A percentile compares a stretch with the other conserved stretches of the same genome.
Conservation (phyloP, 2,797 vertebrate genomes). For the Mormyrus hasselquistii region DNA sequence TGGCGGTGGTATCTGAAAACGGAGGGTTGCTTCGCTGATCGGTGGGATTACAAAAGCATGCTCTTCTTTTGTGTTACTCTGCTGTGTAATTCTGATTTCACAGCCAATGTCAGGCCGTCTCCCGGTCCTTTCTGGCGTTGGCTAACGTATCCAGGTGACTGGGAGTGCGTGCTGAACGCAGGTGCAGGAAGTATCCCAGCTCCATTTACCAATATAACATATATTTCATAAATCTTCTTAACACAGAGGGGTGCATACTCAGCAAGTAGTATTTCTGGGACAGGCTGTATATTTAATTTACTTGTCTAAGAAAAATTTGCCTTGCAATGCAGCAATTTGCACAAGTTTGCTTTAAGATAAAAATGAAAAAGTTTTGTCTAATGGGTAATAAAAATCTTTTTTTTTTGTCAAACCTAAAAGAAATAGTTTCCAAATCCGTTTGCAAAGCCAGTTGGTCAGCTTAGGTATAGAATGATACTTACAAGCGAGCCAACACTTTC, state of each 20-base stretch:
- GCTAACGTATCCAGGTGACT: not conserved
- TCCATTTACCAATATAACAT: not conserved
- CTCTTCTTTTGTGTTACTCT: not conserved
- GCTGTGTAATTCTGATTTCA: not conserved
- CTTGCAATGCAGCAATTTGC: not conserved
- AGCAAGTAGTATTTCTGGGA: not conserved
- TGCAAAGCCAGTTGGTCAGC: not conserved
- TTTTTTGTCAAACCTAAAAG: not conserved
- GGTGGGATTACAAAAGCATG: not conserved
- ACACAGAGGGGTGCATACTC: not conserved
- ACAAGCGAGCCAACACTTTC: not conserved
- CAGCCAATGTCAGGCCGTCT: not conserved
- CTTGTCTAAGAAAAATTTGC: not conserved
- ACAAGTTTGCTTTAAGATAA: not conserved
- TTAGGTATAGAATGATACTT: not conserved
- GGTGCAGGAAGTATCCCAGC: not conserved
- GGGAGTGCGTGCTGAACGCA: not conserved
- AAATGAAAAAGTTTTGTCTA: not conserved
- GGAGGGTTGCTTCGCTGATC: not conserved
- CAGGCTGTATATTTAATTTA: not conserved
- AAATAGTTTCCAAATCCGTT: not conserved
- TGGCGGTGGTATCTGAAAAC: not conserved
- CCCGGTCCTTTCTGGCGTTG: not conserved
- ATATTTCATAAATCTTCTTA: not conserved
- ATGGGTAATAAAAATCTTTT: not conserved